Evolutionary conservation across 2,888 invertebrate species (phyloP).

Genomic region (Serrognathus titanus): DNA sequence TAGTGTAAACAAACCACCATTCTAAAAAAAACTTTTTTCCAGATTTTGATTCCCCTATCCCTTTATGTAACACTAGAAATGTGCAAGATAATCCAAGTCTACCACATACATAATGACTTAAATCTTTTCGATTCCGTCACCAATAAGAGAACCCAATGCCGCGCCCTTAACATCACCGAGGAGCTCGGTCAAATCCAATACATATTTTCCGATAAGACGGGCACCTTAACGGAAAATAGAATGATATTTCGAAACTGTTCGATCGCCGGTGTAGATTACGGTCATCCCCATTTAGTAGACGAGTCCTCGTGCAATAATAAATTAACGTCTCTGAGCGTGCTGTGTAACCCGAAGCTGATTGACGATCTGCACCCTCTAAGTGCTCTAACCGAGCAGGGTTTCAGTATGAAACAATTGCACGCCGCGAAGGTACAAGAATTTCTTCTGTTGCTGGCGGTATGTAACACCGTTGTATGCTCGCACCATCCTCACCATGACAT

Average conservation of each 20-base stretch:
- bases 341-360: conserved; percentile 54
- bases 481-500: conserved; percentile 72
- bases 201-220: conserved; percentile 96
- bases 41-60: conserved; percentile 95
- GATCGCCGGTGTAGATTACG: conserved; percentile 85
- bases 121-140: conserved; percentile 82
- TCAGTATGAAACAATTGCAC: conserved; percentile 48
- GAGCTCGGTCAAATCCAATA: conserved; percentile 95
- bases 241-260: conserved; percentile 94
- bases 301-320: conserved; percentile 51
- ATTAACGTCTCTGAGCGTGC: conserved; percentile 48
- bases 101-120: conserved; percentile 87
- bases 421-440: conserved; percentile 82
- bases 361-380: conserved; percentile 49
- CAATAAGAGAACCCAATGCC: conserved; percentile 81
- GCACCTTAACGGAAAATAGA: conserved; percentile 95
- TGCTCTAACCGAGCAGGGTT: conserved; percentile 34
- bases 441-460: conserved; percentile 84
- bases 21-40: conserved; percentile 29
- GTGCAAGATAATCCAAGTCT: conserved; percentile 93
- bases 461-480: conserved; percentile 96
- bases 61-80: conserved; percentile 96
- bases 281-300: conserved; percentile 72
- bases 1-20: not conserved
- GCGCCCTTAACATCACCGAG: conserved; percentile 94